Conservation (phyloP, 1,140 invertebrate genomes). For the Reticulitermes speratus region DNA sequence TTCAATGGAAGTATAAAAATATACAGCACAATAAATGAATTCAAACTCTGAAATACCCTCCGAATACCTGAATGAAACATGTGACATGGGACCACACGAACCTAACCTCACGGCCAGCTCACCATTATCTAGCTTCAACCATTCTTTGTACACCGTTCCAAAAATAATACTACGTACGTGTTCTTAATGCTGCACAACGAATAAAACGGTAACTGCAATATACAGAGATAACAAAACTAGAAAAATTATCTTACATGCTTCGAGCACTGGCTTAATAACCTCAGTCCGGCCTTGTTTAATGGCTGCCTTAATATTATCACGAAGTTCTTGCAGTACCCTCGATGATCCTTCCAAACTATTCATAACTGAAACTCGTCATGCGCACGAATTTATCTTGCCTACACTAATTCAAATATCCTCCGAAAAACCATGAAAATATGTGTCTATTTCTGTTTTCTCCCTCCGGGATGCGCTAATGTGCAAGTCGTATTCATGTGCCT, state of each 20-base stretch:
- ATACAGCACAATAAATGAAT: slow-evolving; percentile 35
- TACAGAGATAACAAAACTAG: slow-evolving; percentile 25
- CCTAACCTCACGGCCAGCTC: background rate
- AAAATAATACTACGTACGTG: background rate
- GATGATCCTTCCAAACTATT: background rate
- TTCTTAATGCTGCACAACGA: too few relatives aligned
- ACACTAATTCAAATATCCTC: too few relatives aligned
- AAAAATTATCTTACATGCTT: slow-evolving; percentile 53
- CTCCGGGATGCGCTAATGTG: too few relatives aligned
- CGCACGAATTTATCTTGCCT: too few relatives aligned
- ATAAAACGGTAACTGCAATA: too few relatives aligned
- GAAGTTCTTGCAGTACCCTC: slow-evolving; percentile 43
- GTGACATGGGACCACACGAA: too few relatives aligned
- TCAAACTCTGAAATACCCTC: slow-evolving; percentile 35
- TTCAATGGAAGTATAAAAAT: slow-evolving; percentile 17
- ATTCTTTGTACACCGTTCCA: background rate
- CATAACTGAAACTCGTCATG: background rate
- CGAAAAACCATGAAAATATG: too few relatives aligned
- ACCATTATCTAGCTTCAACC: background rate
- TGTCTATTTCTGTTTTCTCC: too few relatives aligned
- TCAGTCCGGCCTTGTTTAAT: slow-evolving; percentile 62
- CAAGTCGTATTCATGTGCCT: too few relatives aligned
- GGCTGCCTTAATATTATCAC: slow-evolving; percentile 55
- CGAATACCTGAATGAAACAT: background rate
- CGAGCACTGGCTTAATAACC: slow-evolving; percentile 59